Base-by-base conservation (phyloP, 2,797 vertebrate genomes). In the Siniperca obscura region DNA sequence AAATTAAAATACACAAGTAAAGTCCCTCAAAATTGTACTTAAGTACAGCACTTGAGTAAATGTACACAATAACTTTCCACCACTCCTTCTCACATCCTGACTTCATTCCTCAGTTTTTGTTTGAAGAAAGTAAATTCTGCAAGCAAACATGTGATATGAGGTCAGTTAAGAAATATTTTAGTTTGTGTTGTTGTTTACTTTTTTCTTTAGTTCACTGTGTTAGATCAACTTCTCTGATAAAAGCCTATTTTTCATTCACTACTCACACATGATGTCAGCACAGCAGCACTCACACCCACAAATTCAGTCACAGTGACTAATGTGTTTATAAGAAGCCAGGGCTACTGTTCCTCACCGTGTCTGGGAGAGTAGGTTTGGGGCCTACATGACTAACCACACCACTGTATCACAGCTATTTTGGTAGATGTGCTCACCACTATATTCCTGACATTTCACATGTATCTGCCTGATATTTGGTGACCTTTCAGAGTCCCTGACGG, bases 251-350 rank as follows among this genome's bases (percentile, higher is more conserved):
- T 48, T 57, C 36, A 52, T 70, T 57, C 76, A 74, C 89, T 87
- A 86, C 80, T 89, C 76, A 74, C 48, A 46, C 78, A 71, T 85
- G 86, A 90, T 62, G 50, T 90, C 84, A 90, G 50, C 14, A 5
- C 36, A 36, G 8, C 53, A 25, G 30, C 53, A 21, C 66, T 89
- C 77, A 76, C 81, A 70, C 89, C 86, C 87, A 80, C 62, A 70
- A 52, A 82, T 81, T 72, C 71, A 86, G 83, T 40, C 73, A 10
- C 25, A 1, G 79, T 92, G 91, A 92, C 83, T 90, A 87, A 90
- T 64, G 76, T 86, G 81, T 83, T 91, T 86, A 74, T 82, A 73
- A 73, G 89, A 90, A 88, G 53, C 55, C 7, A 2, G 19, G 59
- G 70, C 81, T 75, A 38, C 62, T 42, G 78, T 66, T 76, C 48